Base-by-base conservation (phyloP, 2,113 vertebrate genomes). In the Ursus arctos region DNA sequence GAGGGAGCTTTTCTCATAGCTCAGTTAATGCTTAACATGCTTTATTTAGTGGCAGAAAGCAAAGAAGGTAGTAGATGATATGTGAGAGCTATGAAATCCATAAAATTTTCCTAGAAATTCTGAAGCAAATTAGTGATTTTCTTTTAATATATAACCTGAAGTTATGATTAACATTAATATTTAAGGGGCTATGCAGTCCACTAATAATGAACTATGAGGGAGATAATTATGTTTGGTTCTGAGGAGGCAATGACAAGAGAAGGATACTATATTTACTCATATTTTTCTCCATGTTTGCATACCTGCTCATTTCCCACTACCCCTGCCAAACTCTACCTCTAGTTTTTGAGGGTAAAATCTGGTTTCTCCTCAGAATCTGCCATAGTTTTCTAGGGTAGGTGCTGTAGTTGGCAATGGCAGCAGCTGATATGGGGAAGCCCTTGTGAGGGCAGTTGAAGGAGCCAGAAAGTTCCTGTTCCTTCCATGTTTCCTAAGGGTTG, bases 81-180 rank as follows among this genome's bases (percentile, higher is more conserved):
- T 24, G 24, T 88, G 40, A 76, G 16, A 83, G 36, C 59, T 2
- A 22, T 14, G 69, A 79, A 95, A 93, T 51, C 22, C 76, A 28
- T 26, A 67, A 76, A 43, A 79, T 57, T 82, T 79, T 49, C 26
- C 82, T 85, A 93, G 77, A 55, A 97, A 92, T 36, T 72, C 67
- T 82, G 28, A 89, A 92, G 76, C 90, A 80, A 88, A 97, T 95
- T 26, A 19, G 36, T 81, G 49, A 83, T 93, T 61, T 81, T 18
- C 47, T 97, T 88, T 96, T 67, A 63, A 71, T 28, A 12, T 53
- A 9, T 89, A 47, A 90, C 71, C 71, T 76, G 15, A 55, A 19
- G 3, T 88, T 4, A 22, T 47, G 16, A 92, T 89, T 49, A 84
- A 18, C 53, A 79, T 28, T 74, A 80, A 63, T 51, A 91, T 55